A percentile compares a stretch with the other conserved stretches of the same genome.
Evolutionary conservation across 2,113 vertebrate species (phyloP).

Genomic region (Orthonyx spaldingii): DNA sequence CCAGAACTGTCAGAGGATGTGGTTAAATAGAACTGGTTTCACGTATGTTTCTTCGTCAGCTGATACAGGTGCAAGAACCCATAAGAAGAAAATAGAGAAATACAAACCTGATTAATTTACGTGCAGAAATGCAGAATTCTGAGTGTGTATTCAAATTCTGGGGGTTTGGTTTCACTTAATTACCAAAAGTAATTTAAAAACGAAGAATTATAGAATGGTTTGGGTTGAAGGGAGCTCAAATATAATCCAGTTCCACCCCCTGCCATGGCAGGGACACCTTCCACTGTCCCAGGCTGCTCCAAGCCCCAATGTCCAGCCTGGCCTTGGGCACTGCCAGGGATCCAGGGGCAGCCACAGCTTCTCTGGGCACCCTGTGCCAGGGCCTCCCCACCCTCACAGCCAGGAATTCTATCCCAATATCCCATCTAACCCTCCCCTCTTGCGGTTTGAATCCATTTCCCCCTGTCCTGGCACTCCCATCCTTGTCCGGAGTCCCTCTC

Average conservation of each 20-base stretch:
- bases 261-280: neutral
- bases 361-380: neutral
- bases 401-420: neutral
- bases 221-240: neutral
- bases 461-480: neutral
- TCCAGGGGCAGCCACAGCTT: neutral
- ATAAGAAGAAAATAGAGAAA: neutral
- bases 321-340: no score
- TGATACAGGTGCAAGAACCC: neutral
- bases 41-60: neutral
- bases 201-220: neutral
- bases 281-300: no score
- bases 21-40: neutral
- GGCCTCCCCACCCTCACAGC: no score
- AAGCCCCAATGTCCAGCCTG: no score
- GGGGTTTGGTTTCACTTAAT: neutral
- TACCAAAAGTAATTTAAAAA: neutral
- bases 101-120: neutral
- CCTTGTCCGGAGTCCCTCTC: neutral
- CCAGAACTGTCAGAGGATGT: neutral
- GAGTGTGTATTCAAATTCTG: rapidly evolving
- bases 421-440: neutral
- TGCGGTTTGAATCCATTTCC: neutral
- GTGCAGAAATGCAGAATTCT: neutral
- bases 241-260: rapidly evolving